A percentile compares a stretch with the other conserved stretches of the same genome.
These are phyloP conservation scores for Nettapus auritus DNA, from an alignment of 2,113 vertebrate species.

Conservation along the genomic window DNA sequence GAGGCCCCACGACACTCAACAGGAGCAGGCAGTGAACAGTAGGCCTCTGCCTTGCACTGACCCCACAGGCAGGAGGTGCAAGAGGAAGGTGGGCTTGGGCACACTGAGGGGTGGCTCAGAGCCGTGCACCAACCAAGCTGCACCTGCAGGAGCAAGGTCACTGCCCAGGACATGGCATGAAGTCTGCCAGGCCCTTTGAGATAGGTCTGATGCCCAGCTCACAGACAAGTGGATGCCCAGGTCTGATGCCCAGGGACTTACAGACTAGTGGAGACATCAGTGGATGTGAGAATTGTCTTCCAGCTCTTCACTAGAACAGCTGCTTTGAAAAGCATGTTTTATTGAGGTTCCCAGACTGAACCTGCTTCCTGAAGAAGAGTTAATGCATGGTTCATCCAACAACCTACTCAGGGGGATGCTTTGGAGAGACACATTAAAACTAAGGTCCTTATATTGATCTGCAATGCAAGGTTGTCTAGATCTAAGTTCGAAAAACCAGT, in stretches of 20 bases:
- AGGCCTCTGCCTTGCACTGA: background rate
- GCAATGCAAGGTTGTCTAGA: background rate
- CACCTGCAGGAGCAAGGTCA: background rate
- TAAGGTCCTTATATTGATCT: background rate
- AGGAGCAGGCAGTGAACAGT: background rate
- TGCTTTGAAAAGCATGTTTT: background rate
- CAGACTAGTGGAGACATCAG: background rate
- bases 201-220: background rate
- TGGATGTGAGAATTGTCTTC: background rate
- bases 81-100: background rate
- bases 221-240: background rate
- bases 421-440: background rate
- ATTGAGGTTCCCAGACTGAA: background rate
- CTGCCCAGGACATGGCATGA: background rate
- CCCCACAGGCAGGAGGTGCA: fast-evolving
- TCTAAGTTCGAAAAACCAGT: background rate
- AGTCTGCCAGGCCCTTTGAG: background rate
- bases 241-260: background rate
- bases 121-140: background rate
- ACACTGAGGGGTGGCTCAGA: background rate
- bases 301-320: background rate
- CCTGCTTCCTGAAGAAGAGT: fast-evolving
- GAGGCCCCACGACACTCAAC: background rate
- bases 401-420: background rate
- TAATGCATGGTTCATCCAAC: background rate